Evolutionary conservation across 2,113 vertebrate genomes (phyloP).

Genomic region (Bos indicus): DNA sequence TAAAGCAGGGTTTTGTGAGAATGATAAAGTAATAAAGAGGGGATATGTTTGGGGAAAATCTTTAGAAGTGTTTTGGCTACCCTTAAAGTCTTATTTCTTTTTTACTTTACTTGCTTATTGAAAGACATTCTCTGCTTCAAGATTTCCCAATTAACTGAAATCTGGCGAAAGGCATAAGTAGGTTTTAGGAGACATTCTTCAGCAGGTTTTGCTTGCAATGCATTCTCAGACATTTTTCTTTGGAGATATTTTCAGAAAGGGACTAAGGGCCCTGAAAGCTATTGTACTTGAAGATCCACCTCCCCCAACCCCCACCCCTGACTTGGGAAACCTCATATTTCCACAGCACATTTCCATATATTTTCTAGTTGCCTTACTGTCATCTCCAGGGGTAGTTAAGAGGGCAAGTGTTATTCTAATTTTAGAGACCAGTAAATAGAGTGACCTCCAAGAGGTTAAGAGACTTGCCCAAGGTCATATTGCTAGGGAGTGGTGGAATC

Average conservation of each 20-base stretch:
- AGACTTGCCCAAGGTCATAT: slow-evolving; percentile 53
- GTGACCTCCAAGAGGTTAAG: slow-evolving; percentile 30
- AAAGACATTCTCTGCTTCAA: neutral
- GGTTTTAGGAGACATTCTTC: neutral
- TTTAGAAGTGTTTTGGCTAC: neutral
- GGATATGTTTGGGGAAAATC: neutral
- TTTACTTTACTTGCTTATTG: neutral
- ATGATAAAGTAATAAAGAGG: neutral
- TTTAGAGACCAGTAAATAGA: slow-evolving; percentile 54
- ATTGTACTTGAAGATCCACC: neutral
- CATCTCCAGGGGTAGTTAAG: slow-evolving; percentile 2
- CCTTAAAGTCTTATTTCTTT: neutral
- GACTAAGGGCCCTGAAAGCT: neutral
- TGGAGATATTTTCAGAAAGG: neutral
- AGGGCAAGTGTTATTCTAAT: slow-evolving; percentile 50
- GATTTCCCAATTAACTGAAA: neutral
- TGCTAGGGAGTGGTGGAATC: neutral
- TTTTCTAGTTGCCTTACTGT: neutral
- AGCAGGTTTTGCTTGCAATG: neutral
- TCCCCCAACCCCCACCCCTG: fast-evolving
- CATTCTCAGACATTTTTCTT: neutral
- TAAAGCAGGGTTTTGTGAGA: neutral
- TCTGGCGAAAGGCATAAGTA: neutral
- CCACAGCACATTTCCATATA: neutral
- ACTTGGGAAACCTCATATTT: neutral